These are phyloP conservation scores for Myotis daubentonii DNA, from an alignment of 2,797 vertebrate species.

Conservation along the genomic window DNA sequence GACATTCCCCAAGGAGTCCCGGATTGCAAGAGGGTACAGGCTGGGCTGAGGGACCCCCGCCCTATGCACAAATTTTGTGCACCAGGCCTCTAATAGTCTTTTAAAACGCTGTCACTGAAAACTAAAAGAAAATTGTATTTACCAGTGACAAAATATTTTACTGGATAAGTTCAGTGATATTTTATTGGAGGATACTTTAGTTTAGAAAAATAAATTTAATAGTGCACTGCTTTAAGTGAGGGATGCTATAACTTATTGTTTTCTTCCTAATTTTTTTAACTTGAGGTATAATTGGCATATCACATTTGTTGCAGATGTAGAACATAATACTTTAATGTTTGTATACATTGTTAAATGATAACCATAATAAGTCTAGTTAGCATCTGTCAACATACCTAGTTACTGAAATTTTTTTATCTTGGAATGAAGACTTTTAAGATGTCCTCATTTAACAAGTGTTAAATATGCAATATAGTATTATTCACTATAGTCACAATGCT, in stretches of 20 bases:
- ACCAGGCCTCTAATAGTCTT: neutral
- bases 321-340: neutral
- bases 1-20: too few relatives aligned
- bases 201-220: neutral
- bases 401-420: neutral
- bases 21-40: too few relatives aligned
- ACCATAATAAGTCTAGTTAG: neutral
- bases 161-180: neutral
- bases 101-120: neutral
- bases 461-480: neutral
- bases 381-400: neutral
- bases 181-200: neutral
- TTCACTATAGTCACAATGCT: neutral
- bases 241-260: neutral
- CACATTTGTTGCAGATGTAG: neutral
- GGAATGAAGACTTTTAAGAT: neutral
- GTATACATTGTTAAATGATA: neutral
- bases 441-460: neutral
- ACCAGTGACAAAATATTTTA: neutral
- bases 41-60: too few relatives aligned
- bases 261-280: neutral
- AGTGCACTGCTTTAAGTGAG: neutral
- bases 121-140: neutral
- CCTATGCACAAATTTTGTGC: too few relatives aligned
- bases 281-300: neutral